Evolutionary conservation across 2,888 invertebrate species (phyloP), one percentile per base, ranked within the genome.

Genomic region (Ormyrus thymus): DNA sequence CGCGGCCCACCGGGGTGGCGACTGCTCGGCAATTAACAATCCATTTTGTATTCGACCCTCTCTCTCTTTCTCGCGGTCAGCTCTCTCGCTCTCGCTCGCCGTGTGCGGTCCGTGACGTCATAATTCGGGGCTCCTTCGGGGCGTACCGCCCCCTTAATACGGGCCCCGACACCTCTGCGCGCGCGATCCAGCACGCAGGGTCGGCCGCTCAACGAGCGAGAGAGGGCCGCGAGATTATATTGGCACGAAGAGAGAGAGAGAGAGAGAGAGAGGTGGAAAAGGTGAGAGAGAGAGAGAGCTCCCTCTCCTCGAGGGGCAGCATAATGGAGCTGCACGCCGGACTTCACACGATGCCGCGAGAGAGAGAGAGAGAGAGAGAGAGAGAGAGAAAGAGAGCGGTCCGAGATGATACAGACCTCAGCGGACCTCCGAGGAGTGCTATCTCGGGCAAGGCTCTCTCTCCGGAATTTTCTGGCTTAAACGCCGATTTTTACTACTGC

Each of bases 71-170:
- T 6, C 7, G 15, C 50, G 46, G 29, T 50, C 15, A 51, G 15
- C 46, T 64, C 61, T 62, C 61, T 66, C 46, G 5, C n/a, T 51
- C 65, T 45, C 6, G 15, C 7, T 85, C 89, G 83, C 87, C 89
- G 89, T 90, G 90, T 89, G 90, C 89, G 89, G 90, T 89, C 89
- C 85, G 86, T 89, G 89, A 89, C 90, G 90, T 89, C 90, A 89
- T 89, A 89, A 89, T 90, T 90, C 87, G 89, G 89, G 89, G 84
- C 87, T 88, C 87, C 87, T 87, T 83, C 86, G 86, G 85, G 86
- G 86, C 85, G 87, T 78, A 84, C 86, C 90, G 90, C 90, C 90
- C 89, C 88, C 87, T 90, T 90, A 90, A 90, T 90, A 87, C 85
- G 87, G 86, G 86, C 85, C 84, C 90, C 89, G 86, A 90, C 90